Evolutionary conservation across 2,797 vertebrate genomes (phyloP).

Genomic region (Trichosurus vulpecula): DNA sequence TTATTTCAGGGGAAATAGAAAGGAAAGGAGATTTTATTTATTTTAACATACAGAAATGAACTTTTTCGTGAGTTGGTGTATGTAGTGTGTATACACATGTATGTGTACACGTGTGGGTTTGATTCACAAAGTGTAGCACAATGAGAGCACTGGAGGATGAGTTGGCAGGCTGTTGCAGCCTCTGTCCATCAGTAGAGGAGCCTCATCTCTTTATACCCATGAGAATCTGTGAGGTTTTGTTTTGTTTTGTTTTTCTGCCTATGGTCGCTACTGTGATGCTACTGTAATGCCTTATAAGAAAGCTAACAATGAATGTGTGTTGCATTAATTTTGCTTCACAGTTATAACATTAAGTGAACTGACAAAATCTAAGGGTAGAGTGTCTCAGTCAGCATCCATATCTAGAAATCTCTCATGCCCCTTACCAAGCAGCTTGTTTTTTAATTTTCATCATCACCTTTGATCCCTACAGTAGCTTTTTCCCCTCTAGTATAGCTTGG

Average conservation of each 20-base stretch:
- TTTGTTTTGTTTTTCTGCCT: conserved; percentile 18
- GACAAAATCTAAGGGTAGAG: conserved; percentile 14
- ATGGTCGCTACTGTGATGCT: conserved; percentile 37
- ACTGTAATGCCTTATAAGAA: background rate
- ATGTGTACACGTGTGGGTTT: background rate
- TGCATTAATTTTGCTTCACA: conserved; percentile 36
- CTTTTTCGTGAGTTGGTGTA: background rate
- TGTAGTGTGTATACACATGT: background rate
- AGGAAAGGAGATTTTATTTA: background rate
- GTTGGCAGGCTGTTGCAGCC: background rate
- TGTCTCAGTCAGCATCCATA: conserved; percentile 9
- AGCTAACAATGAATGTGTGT: background rate
- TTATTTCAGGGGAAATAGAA: background rate
- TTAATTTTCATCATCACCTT: background rate
- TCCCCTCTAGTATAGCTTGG: background rate
- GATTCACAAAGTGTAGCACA: background rate
- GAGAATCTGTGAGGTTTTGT: background rate
- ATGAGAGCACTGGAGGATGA: background rate
- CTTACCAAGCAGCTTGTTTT: background rate
- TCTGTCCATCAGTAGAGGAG: conserved; percentile 8
- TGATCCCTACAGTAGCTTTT: background rate
- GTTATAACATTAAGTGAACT: conserved; percentile 19
- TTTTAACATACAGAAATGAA: background rate
- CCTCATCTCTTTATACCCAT: conserved; percentile 12
- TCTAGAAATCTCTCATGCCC: background rate